Conservation (phyloP, 2,797 vertebrate species). For the Bucorvus abyssinicus region DNA sequence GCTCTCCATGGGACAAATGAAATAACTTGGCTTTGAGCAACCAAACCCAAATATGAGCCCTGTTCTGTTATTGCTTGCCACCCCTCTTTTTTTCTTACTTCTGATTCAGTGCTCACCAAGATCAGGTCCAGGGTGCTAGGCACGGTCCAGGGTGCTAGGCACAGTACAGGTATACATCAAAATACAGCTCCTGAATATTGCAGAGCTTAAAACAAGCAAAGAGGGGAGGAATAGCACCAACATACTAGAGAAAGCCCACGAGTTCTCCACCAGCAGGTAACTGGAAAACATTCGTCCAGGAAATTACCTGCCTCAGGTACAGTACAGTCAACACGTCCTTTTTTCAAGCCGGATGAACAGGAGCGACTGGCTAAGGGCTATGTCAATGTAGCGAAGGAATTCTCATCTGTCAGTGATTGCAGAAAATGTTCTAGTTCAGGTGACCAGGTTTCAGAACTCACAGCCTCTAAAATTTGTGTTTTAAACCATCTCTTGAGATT, state of each 20-base stretch:
- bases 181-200: background rate
- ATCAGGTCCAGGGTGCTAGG: background rate
- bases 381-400: fast-evolving
- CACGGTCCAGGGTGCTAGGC: no score
- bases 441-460: background rate
- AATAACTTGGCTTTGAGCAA: background rate
- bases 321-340: background rate
- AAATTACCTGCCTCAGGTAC: background rate
- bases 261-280: background rate
- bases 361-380: background rate
- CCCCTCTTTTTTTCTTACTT: background rate
- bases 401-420: background rate
- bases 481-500: background rate
- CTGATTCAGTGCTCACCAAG: background rate
- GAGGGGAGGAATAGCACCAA: background rate
- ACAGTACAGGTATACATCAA: background rate
- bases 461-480: background rate
- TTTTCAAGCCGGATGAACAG: background rate
- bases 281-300: background rate
- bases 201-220: background rate
- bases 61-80: background rate
- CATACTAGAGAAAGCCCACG: background rate
- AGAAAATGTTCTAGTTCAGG: background rate
- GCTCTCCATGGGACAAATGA: background rate
- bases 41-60: background rate